A percentile compares a stretch with the other conserved stretches of the same genome.
Evolutionary conservation across 2,888 invertebrate genomes (phyloP).

Genomic region (Pristionchus japonicus): DNA sequence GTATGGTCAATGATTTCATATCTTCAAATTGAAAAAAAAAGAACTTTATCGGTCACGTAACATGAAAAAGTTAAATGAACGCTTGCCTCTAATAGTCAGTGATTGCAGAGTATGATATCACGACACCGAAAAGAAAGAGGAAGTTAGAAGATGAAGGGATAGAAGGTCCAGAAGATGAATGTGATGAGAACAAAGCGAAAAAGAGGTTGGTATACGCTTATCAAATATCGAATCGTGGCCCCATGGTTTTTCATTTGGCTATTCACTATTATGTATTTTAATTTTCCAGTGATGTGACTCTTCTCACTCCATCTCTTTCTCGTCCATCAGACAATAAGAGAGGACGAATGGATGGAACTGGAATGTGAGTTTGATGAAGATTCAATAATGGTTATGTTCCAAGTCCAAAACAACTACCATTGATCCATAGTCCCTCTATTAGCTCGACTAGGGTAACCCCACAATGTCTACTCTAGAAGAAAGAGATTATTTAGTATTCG

Average conservation of each 20-base stretch:
- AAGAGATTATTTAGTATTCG: too few species aligned
- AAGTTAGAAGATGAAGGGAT: conserved; percentile 17
- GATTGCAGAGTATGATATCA: not conserved
- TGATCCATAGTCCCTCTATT: too few species aligned
- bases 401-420: too few species aligned
- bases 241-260: too few species aligned
- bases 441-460: too few species aligned
- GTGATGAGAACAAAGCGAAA: not conserved
- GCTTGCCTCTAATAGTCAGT: too few species aligned
- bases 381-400: too few species aligned
- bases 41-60: not conserved
- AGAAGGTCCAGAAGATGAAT: not conserved
- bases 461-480: too few species aligned
- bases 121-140: not conserved
- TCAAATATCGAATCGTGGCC: too few species aligned
- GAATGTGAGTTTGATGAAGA: not conserved
- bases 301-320: conserved; percentile 1
- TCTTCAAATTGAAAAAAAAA: not conserved
- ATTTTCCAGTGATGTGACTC: not conserved
- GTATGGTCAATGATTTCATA: not conserved
- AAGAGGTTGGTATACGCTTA: too few species aligned
- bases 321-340: not conserved
- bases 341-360: not conserved
- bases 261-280: too few species aligned
- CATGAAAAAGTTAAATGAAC: not conserved